Evolutionary conservation across 2,888 invertebrate species (phyloP).

Genomic region (Plutella xylostella): DNA sequence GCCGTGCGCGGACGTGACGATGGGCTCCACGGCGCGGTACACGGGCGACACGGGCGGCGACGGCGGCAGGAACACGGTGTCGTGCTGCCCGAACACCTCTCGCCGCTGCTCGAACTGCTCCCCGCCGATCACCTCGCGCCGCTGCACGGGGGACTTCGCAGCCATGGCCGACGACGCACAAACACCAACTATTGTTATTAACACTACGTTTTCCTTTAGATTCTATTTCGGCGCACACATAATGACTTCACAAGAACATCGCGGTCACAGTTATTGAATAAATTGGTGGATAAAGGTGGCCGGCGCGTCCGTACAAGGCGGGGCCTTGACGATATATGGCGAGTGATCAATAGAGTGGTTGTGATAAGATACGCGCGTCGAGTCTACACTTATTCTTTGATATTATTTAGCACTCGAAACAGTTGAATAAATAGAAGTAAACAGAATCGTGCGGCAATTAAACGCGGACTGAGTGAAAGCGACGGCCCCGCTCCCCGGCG

Average conservation of each 20-base stretch:
- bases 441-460: conserved; percentile 59
- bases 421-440: conserved; percentile 63
- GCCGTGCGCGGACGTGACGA: conserved; percentile 57
- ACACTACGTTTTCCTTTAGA: conserved; percentile 60
- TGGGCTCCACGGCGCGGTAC: conserved; percentile 45
- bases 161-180: conserved; percentile 65
- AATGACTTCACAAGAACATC: conserved; percentile 66
- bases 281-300: conserved; percentile 63
- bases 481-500: conserved; percentile 31
- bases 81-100: conserved; percentile 63
- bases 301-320: conserved; percentile 58
- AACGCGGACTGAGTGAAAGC: conserved; percentile 62
- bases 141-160: conserved; percentile 61
- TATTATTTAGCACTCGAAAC: conserved; percentile 62
- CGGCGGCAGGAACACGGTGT: conserved; percentile 58
- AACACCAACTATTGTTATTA: conserved; percentile 66
- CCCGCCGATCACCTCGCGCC: conserved; percentile 61
- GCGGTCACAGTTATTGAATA: conserved; percentile 31
- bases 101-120: conserved; percentile 65
- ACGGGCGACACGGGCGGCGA: conserved; percentile 39
- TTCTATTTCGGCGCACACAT: conserved; percentile 65
- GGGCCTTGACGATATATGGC: conserved; percentile 59
- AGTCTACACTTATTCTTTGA: conserved; percentile 54
- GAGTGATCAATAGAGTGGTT: conserved; percentile 61
- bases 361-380: conserved; percentile 61